Base-by-base conservation (phyloP, 1,140 invertebrate species). In the Nebria ingens region DNA sequence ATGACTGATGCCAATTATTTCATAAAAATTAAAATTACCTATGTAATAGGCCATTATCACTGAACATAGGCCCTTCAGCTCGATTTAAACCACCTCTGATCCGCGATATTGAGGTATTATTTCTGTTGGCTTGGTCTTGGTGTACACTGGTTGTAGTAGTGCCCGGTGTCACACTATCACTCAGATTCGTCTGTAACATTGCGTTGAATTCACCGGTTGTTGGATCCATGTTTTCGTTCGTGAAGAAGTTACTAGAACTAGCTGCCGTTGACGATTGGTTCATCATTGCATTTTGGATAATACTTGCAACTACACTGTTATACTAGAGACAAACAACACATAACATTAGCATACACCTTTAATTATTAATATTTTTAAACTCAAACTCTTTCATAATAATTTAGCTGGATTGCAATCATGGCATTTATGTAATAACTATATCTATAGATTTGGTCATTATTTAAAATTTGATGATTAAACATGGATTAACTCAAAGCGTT, bases 11-110 rank as follows among this genome's bases (percentile, higher is more conserved):
- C n/a, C n/a, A n/a, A n/a, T n/a, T n/a, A n/a, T n/a, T n/a, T n/a
- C n/a, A 51, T 51, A 20, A 21, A 51, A 19, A 21, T 19, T 6
- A 2, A 17, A 19, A 51, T 25, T 3, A 53, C 52, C 52, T 53
- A 25, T 53, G 22, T 1, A 78, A 63, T 25, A 79, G 65, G 13
- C 78, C 70, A 50, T 67, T 62, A 42, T 73, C 65, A 29, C 69
- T 73, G 22, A 76, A 61, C 1, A 78, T 51, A 12, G 80, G 78
- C 1, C 82, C 81, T 65, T 84, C 82, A 3, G 75, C 68, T 19
- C 71, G 76, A 53, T 68, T 76, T 1, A 83, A 61, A 3, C 76
- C 76, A 17, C 76, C 71, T 54, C 73, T 63, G 54, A 75, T 59
- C n/a, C 25, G 25, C n/a, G 25, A 34, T n/a, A 34, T 34, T 34